phyloP scores from a whole-genome alignment of 2,113 vertebrate genomes.

The Uria aalge region DNA sequence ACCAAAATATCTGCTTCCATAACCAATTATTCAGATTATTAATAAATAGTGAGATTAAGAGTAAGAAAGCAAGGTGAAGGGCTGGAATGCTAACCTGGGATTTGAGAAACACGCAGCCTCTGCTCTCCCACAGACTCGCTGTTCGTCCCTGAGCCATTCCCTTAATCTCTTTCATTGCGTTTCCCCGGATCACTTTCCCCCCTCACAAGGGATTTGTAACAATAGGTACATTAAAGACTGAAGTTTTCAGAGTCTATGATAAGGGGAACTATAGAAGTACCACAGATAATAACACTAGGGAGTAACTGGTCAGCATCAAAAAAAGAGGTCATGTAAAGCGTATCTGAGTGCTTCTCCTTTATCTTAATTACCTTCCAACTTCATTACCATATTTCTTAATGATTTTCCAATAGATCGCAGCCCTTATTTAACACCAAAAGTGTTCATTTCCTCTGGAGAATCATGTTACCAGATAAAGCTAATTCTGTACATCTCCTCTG shows the following conservation, averaged over 20 bases:
- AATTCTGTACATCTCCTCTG: neutral
- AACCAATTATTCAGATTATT: neutral
- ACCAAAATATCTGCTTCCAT: neutral
- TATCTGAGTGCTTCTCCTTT: neutral
- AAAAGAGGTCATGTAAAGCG: neutral
- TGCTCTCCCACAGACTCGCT: neutral
- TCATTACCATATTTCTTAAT: neutral
- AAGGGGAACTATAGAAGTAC: neutral
- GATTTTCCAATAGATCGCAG: neutral
- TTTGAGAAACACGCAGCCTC: neutral
- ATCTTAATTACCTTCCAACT: conserved; percentile 8
- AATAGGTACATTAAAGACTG: neutral
- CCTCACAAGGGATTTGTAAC: neutral
- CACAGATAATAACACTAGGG: neutral
- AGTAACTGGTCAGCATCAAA: neutral
- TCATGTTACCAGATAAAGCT: neutral
- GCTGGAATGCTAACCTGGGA: neutral
- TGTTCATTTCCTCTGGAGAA: neutral
- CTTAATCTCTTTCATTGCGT: neutral
- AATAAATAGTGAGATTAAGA: neutral
- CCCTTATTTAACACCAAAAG: neutral
- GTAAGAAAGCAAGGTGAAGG: neutral
- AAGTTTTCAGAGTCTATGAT: neutral
- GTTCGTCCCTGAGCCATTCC: neutral
- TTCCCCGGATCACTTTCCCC: neutral